Conservation (phyloP, 2,113 vertebrate genomes). For the Zeus faber region DNA sequence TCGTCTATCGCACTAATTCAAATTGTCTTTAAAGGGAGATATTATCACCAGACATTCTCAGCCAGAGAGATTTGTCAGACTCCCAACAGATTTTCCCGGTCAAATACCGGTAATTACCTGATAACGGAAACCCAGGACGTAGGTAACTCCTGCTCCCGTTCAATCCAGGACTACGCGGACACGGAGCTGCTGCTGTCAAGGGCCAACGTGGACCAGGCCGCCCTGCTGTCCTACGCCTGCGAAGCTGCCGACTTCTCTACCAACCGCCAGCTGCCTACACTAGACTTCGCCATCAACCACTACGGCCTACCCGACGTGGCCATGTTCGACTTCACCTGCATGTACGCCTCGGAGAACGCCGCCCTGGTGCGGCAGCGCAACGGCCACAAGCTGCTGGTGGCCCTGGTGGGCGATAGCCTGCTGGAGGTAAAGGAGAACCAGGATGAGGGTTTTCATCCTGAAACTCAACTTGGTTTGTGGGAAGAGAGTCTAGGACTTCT, state of each 20-base stretch:
- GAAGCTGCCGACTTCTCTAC: constrained; percentile 97
- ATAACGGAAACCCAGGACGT: too few species aligned
- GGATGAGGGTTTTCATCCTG: not conserved
- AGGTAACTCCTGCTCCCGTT: constrained; percentile 2
- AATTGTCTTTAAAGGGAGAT: too few species aligned
- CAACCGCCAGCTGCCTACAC: constrained; percentile 88
- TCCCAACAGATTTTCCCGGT: too few species aligned
- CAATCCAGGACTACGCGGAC: constrained; percentile 87
- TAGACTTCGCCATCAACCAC: constrained; percentile 98
- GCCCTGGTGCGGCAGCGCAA: constrained; percentile 90
- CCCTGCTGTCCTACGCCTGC: constrained; percentile 87
- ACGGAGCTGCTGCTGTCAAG: constrained; percentile 91
- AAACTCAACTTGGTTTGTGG: not conserved
- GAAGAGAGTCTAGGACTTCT: too few species aligned
- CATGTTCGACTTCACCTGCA: constrained; percentile 99
- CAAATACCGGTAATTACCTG: too few species aligned
- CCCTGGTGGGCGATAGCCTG: constrained; percentile 93
- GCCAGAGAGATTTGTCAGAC: too few species aligned
- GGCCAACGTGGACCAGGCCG: constrained; percentile 93
- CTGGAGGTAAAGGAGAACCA: constrained; percentile 81
- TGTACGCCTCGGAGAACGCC: constrained; percentile 96
- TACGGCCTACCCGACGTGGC: constrained; percentile 97
- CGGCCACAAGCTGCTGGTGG: constrained; percentile 87
- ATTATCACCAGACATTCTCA: too few species aligned
- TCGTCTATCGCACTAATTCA: too few species aligned